Conservation (phyloP, 2,888 invertebrate genomes). For the Megastigmus dorsalis region DNA sequence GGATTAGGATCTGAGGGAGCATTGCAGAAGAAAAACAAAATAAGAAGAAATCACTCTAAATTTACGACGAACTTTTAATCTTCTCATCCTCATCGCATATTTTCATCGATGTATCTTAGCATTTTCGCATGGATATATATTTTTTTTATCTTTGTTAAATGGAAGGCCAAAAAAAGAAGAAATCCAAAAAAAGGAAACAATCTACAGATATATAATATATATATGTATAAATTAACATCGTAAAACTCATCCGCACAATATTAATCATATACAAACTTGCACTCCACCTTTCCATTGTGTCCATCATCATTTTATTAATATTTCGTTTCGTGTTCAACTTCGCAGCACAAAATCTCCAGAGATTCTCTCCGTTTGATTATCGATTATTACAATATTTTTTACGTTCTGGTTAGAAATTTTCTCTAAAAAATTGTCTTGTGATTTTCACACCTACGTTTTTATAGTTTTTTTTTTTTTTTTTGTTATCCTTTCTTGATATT, state of each 20-base stretch:
- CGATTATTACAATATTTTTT: background rate
- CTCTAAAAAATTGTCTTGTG: slow-evolving; percentile 2
- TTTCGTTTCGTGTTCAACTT: background rate
- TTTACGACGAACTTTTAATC: slow-evolving; percentile 38
- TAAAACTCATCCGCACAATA: slow-evolving; percentile 39
- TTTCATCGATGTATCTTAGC: slow-evolving; percentile 29
- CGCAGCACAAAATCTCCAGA: slow-evolving; percentile 12
- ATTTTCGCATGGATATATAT: slow-evolving; percentile 31
- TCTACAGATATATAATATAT: slow-evolving; percentile 20
- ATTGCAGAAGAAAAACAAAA: background rate
- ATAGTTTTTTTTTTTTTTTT: background rate
- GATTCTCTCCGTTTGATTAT: slow-evolving; percentile 9
- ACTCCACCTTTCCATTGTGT: background rate
- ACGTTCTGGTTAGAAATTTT: slow-evolving; percentile 11
- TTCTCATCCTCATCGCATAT: slow-evolving; percentile 33
- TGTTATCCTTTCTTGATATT: background rate
- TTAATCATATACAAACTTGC: slow-evolving; percentile 36
- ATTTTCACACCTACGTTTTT: background rate
- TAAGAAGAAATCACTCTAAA: slow-evolving; percentile 9
- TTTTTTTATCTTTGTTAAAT: slow-evolving; percentile 20
- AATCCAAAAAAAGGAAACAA: slow-evolving; percentile 14
- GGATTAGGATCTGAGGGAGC: background rate
- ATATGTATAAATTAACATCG: slow-evolving; percentile 36
- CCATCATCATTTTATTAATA: background rate
- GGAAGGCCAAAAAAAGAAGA: slow-evolving; percentile 28